Conservation (phyloP, 2,113 vertebrate species). For the Hiodon tergisus region DNA sequence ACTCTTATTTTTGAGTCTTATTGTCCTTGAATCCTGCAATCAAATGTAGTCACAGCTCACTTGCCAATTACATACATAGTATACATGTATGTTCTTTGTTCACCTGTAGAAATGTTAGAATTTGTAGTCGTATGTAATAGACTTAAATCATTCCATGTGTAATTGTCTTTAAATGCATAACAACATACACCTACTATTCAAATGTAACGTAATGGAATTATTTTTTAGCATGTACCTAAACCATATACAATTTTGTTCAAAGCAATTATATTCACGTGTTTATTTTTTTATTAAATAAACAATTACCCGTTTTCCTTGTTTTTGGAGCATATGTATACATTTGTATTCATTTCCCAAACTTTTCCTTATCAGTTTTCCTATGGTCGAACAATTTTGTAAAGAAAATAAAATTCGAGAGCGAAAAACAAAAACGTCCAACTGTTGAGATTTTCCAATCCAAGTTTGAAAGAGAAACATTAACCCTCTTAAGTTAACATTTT, state of each 20-base stretch:
- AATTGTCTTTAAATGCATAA: background rate
- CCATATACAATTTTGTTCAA: too few relatives aligned
- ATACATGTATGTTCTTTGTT: background rate
- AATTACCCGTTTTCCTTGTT: too few relatives aligned
- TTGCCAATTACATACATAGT: background rate
- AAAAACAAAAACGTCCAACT: too few relatives aligned
- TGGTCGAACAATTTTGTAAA: too few relatives aligned
- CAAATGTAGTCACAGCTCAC: background rate
- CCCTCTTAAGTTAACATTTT: background rate
- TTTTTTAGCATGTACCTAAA: too few relatives aligned
- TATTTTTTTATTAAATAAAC: too few relatives aligned
- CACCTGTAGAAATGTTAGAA: background rate
- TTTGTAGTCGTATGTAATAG: background rate
- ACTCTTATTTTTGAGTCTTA: background rate
- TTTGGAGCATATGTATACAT: too few relatives aligned
- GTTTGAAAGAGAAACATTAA: background rate
- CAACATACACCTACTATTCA: background rate
- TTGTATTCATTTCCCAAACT: too few relatives aligned
- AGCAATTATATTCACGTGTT: too few relatives aligned
- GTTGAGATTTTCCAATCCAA: too few relatives aligned
- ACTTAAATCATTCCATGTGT: conserved; percentile 18
- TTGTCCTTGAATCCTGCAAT: background rate
- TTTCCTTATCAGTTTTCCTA: too few relatives aligned
- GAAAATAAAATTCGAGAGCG: too few relatives aligned
- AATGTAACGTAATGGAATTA: background rate